Evolutionary conservation across 2,888 invertebrate species (phyloP).

Genomic region (Podotricha telesiphe): DNA sequence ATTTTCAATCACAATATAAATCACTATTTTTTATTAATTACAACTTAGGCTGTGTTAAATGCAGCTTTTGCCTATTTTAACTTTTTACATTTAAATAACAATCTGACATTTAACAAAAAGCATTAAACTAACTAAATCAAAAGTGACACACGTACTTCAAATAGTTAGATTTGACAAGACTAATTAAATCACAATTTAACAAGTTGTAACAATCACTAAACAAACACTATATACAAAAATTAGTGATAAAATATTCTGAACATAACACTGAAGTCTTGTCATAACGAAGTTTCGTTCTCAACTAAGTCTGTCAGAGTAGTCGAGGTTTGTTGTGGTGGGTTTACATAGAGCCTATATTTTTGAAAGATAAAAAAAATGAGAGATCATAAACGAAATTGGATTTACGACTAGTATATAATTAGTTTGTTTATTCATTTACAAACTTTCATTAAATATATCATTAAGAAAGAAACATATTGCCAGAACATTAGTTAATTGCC

Average conservation of each 20-base stretch:
- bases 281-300: slow-evolving; percentile 24
- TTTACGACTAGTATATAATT: no score
- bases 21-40: no score
- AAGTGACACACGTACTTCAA: not conserved
- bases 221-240: not conserved
- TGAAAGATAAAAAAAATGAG: not conserved
- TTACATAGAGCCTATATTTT: slow-evolving; percentile 51
- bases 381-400: no score
- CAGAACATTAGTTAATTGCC: slow-evolving; percentile 3
- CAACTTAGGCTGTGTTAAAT: slow-evolving; percentile 10
- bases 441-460: no score
- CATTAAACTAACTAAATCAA: not conserved
- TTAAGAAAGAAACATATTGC: not conserved
- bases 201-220: no score
- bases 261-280: slow-evolving; percentile 23
- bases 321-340: slow-evolving; percentile 42
- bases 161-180: not conserved
- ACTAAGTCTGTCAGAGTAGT: slow-evolving; percentile 45
- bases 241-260: slow-evolving; percentile 10
- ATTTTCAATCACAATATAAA: not conserved
- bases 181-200: not conserved
- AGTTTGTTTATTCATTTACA: no score
- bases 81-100: slow-evolving; percentile 7
- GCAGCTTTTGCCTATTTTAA: not conserved
- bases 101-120: not conserved